A percentile compares a stretch with the other conserved stretches of the same genome.
Evolutionary conservation across 1,140 invertebrate genomes (phyloP).

Genomic region (Drosophila pallidifrons): DNA sequence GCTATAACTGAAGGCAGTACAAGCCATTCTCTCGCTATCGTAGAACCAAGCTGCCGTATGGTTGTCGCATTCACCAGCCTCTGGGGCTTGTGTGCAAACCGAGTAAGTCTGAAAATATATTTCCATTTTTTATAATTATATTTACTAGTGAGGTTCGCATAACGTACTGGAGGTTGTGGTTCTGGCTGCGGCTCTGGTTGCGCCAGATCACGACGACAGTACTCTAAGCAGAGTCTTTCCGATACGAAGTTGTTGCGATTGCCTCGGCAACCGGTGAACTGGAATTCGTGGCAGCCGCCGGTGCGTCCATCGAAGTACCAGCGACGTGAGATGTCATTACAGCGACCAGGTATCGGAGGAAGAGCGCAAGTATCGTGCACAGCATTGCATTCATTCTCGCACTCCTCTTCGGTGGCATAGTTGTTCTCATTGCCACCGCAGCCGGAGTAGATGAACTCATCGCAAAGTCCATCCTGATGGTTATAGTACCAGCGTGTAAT

Average conservation of each 20-base stretch:
- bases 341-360: constrained; percentile 88
- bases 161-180: constrained; percentile 51
- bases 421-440: constrained; percentile 95
- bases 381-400: constrained; percentile 90
- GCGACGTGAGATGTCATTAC: constrained; percentile 86
- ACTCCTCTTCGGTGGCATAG: constrained; percentile 91
- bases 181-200: constrained; percentile 29
- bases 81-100: constrained; percentile 87
- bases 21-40: constrained; percentile 87
- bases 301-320: constrained; percentile 91
- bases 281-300: constrained; percentile 89
- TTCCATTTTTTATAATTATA: neutral
- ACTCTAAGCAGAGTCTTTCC: constrained; percentile 93
- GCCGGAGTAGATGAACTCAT: constrained; percentile 92
- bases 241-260: constrained; percentile 93
- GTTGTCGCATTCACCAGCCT: constrained; percentile 90
- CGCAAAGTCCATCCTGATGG: constrained; percentile 90
- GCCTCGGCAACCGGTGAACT: constrained; percentile 90
- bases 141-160: neutral
- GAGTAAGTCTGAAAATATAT: constrained; percentile 52
- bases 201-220: constrained; percentile 87
- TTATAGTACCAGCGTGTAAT: constrained; percentile 92
- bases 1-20: constrained; percentile 91
- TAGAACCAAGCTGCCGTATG: constrained; percentile 91
- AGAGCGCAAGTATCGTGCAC: constrained; percentile 91